A percentile compares a stretch with the other conserved stretches of the same genome.
Evolutionary conservation across 1,140 invertebrate species (phyloP).

Genomic region (Drosophila pachea): DNA sequence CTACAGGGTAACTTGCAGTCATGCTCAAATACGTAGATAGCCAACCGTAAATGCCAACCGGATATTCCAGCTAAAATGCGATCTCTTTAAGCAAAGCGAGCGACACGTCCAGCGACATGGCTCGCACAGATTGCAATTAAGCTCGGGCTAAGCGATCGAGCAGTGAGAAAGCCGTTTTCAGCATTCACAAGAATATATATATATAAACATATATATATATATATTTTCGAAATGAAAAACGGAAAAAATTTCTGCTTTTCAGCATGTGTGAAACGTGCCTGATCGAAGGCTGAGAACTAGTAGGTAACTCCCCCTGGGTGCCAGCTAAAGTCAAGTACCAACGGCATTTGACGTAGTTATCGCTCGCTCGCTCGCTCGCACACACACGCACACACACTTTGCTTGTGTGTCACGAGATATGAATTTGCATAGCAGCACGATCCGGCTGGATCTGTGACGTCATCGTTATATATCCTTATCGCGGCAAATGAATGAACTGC

Average conservation of each 20-base stretch:
- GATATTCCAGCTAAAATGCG: slow-evolving; percentile 37
- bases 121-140: slow-evolving; percentile 22
- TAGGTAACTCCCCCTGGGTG: slow-evolving; percentile 25
- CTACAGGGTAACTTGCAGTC: neutral
- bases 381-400: neutral
- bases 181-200: too few relatives aligned
- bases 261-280: slow-evolving; percentile 17
- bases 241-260: slow-evolving; percentile 15
- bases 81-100: slow-evolving; percentile 8
- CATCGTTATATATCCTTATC: slow-evolving; percentile 24
- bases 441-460: slow-evolving; percentile 24
- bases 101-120: slow-evolving; percentile 34
- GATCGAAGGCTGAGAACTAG: slow-evolving; percentile 27
- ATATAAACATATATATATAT: too few relatives aligned
- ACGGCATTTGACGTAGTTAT: slow-evolving; percentile 33
- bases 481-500: neutral
- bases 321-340: slow-evolving; percentile 13
- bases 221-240: too few relatives aligned
- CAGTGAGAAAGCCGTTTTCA: slow-evolving; percentile 17
- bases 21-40: neutral
- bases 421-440: slow-evolving; percentile 41
- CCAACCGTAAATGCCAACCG: slow-evolving; percentile 39
- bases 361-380: slow-evolving; percentile 3
- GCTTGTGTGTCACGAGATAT: slow-evolving; percentile 31
- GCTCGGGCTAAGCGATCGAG: slow-evolving; percentile 11